Evolutionary conservation across 2,113 vertebrate genomes (phyloP).

Genomic region (Eolophus roseicapilla): DNA sequence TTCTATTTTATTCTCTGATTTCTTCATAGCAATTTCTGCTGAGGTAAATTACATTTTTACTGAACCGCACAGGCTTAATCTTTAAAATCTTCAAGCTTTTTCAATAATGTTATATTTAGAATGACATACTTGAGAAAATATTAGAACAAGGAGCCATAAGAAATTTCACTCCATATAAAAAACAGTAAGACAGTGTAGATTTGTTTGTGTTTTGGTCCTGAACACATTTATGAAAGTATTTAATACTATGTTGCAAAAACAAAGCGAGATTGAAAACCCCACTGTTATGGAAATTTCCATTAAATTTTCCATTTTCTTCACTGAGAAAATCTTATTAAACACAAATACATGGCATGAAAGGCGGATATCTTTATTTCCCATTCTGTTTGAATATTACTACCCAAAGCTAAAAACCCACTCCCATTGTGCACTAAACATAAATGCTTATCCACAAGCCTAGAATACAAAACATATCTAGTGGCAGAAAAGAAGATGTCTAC

Average conservation of each 20-base stretch:
- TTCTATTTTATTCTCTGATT: neutral
- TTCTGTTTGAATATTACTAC: neutral
- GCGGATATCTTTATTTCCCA: neutral
- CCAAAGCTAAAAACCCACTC: neutral
- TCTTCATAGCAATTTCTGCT: conserved; percentile 1
- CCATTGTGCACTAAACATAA: neutral
- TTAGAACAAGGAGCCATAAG: neutral
- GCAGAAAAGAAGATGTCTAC: neutral
- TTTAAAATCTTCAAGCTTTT: neutral
- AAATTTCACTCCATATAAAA: neutral
- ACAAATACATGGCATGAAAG: neutral
- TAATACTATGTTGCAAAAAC: neutral
- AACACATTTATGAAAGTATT: neutral
- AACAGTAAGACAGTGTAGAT: neutral
- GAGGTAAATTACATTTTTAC: conserved; percentile 5
- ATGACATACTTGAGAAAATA: neutral
- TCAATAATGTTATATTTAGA: neutral
- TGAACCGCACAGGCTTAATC: neutral
- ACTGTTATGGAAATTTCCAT: neutral
- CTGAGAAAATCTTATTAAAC: neutral
- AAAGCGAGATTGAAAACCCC: neutral
- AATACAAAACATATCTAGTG: neutral
- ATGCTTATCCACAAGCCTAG: neutral
- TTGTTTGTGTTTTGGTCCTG: neutral
- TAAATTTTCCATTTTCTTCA: neutral